Evolutionary conservation across 2,888 invertebrate genomes (phyloP).

Genomic region (Lissonota sp.): DNA sequence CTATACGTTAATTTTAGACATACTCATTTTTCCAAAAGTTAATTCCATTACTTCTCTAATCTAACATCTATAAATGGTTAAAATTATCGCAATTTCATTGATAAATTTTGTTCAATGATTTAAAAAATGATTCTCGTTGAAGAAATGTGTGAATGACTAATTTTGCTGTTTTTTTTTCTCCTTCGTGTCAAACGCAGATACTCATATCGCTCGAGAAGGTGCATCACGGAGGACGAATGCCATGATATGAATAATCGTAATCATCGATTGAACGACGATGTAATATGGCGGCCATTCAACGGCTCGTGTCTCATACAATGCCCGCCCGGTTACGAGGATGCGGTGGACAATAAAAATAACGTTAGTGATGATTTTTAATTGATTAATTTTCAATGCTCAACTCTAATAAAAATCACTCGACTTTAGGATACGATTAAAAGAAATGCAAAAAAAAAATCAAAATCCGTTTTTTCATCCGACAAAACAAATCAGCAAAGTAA

Average conservation of each 20-base stretch:
- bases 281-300: slow-evolving; percentile 86
- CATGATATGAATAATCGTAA: slow-evolving; percentile 74
- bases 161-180: slow-evolving; percentile 6
- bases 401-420: too few relatives aligned
- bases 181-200: slow-evolving; percentile 81
- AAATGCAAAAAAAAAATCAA: too few relatives aligned
- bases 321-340: slow-evolving; percentile 85
- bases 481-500: too few relatives aligned
- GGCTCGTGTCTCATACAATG: slow-evolving; percentile 88
- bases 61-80: background rate
- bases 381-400: too few relatives aligned
- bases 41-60: background rate
- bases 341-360: slow-evolving; percentile 70
- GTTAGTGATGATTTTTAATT: slow-evolving; percentile 67
- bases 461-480: too few relatives aligned
- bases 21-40: background rate
- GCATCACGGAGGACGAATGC: slow-evolving; percentile 90
- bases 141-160: background rate
- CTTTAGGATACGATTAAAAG: too few relatives aligned
- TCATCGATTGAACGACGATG: slow-evolving; percentile 71
- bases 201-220: slow-evolving; percentile 87
- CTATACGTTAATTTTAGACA: background rate
- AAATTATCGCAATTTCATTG: background rate
- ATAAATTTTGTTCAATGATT: background rate
- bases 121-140: too few relatives aligned